Percentiles rank a stretch among this genome's conserved stretches.
Conservation (phyloP, 1,140 invertebrate genomes). For the Gonioctena quinquepunctata region DNA sequence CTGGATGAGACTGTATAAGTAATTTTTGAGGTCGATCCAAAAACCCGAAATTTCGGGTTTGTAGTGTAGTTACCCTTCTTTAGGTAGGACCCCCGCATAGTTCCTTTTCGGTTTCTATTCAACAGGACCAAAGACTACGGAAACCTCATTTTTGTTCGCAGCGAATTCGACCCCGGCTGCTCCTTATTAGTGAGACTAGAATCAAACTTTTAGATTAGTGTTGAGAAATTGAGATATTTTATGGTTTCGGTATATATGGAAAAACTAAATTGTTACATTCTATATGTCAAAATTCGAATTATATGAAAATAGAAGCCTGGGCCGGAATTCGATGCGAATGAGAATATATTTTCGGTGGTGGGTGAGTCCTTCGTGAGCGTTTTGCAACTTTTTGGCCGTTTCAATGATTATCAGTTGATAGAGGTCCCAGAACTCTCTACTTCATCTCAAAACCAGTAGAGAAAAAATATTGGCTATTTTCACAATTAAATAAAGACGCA, state of each 20-base stretch:
- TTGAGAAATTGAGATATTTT: constrained; percentile 14
- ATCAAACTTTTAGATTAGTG: constrained; percentile 20
- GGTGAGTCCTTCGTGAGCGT: neutral
- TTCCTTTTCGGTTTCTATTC: constrained; percentile 28
- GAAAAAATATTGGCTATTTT: neutral
- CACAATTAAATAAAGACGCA: neutral
- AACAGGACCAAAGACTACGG: neutral
- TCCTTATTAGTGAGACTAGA: constrained; percentile 17
- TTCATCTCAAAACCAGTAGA: neutral
- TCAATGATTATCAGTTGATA: neutral
- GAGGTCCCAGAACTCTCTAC: neutral
- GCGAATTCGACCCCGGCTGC: neutral
- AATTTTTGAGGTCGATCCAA: constrained; percentile 57
- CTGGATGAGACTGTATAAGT: constrained; percentile 56
- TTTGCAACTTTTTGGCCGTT: constrained; percentile 46
- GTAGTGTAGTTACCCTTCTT: constrained; percentile 46
- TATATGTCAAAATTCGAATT: constrained; percentile 10
- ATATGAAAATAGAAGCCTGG: neutral
- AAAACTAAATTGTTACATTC: constrained; percentile 12
- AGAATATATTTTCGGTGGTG: neutral
- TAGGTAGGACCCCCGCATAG: constrained; percentile 51
- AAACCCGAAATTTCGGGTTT: constrained; percentile 30
- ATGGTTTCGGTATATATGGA: constrained; percentile 8
- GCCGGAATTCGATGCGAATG: neutral
- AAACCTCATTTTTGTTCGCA: neutral